A percentile compares a stretch with the other conserved stretches of the same genome.
Evolutionary conservation across 2,113 vertebrate species (phyloP).

Genomic region (Equus quagga): DNA sequence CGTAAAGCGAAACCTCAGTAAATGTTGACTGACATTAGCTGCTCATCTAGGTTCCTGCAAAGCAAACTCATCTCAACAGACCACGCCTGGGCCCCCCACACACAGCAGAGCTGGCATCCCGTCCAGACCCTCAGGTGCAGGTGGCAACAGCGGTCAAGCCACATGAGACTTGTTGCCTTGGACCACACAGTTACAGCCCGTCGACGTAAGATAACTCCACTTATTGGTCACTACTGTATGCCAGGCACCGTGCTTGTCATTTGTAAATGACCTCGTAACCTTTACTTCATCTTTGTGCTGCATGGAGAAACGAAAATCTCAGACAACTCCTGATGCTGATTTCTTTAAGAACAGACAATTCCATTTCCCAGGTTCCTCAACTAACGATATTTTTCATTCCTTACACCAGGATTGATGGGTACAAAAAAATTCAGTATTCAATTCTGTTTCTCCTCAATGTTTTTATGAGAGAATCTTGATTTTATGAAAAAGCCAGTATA

Average conservation of each 20-base stretch:
- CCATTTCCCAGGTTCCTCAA: not conserved
- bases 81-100: not conserved
- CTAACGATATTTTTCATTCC: slow-evolving; percentile 6
- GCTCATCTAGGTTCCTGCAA: not conserved
- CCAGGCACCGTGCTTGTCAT: not conserved
- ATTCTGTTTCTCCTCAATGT: not conserved
- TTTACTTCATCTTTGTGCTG: slow-evolving; percentile 26
- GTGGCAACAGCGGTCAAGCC: not conserved
- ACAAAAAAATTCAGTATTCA: not conserved
- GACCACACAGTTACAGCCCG: not conserved
- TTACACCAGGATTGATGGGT: not conserved
- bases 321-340: not conserved
- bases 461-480: not conserved
- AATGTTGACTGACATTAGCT: not conserved
- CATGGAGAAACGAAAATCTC: not conserved
- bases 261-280: not conserved
- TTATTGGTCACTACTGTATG: not conserved
- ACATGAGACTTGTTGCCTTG: rapidly evolving
- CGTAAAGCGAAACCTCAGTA: not conserved
- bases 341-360: slow-evolving; percentile 24
- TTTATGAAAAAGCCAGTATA: not conserved
- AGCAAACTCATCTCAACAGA: not conserved
- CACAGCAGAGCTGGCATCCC: not conserved
- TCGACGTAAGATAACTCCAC: not conserved
- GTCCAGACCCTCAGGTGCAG: not conserved